Evolutionary conservation across 2,888 invertebrate genomes (phyloP).

Genomic region (Mayetiola destructor): DNA sequence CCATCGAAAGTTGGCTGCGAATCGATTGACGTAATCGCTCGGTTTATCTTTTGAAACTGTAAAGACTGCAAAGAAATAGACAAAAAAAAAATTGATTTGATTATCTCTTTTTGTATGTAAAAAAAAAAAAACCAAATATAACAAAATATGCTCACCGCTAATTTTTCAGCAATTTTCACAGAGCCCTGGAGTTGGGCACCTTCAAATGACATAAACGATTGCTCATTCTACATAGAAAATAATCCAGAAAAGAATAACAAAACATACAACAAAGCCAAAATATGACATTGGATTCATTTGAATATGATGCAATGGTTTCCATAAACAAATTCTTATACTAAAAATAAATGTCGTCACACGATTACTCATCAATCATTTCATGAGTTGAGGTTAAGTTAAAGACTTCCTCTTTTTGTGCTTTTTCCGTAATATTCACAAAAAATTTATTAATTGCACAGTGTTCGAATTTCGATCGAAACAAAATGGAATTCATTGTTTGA

Average conservation of each 20-base stretch:
- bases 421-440: too few relatives aligned
- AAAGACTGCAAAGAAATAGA: conserved; percentile 52
- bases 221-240: conserved; percentile 50
- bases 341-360: neutral
- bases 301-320: too few relatives aligned
- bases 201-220: conserved; percentile 93
- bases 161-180: conserved; percentile 87
- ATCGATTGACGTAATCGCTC: conserved; percentile 84
- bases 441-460: too few relatives aligned
- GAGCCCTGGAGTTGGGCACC: conserved; percentile 86
- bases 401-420: neutral
- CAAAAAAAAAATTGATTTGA: conserved; percentile 14
- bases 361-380: conserved; percentile 8
- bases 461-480: too few relatives aligned
- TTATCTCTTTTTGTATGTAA: conserved; percentile 9
- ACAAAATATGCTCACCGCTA: conserved; percentile 52
- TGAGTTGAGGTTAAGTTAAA: conserved; percentile 14
- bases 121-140: neutral
- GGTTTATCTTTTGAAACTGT: conserved; percentile 83
- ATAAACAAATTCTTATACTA: neutral
- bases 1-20: conserved; percentile 98
- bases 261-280: neutral
- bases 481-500: too few relatives aligned
- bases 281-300: too few relatives aligned
- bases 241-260: neutral